These are phyloP conservation scores for Hybos culiciformis DNA, from an alignment of 2,888 invertebrate genomes.

Conservation along the genomic window DNA sequence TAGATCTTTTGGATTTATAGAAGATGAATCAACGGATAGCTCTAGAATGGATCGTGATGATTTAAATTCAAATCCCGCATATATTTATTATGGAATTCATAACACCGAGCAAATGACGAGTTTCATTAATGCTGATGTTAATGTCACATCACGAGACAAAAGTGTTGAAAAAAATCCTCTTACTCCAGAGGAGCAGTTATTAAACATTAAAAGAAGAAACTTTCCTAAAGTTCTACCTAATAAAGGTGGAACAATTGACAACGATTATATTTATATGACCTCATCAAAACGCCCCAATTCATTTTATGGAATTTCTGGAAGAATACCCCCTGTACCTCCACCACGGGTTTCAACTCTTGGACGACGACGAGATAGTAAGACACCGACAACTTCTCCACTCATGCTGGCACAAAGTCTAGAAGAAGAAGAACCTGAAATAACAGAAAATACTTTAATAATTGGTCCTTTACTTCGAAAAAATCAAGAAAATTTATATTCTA, in stretches of 20 bases:
- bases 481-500: constrained; percentile 19
- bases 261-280: not conserved
- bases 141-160: constrained; percentile 61
- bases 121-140: constrained; percentile 38
- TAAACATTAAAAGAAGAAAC: constrained; percentile 60
- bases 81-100: constrained; percentile 27
- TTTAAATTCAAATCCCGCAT: constrained; percentile 50
- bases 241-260: too few relatives aligned
- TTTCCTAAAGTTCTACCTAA: constrained; percentile 80
- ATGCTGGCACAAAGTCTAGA: constrained; percentile 37
- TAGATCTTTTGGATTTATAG: too few relatives aligned
- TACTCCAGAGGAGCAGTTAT: constrained; percentile 55
- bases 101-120: constrained; percentile 34
- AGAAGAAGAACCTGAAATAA: constrained; percentile 37
- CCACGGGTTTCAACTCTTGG: constrained; percentile 57
- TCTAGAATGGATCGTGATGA: not conserved
- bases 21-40: not conserved
- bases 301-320: constrained; percentile 21
- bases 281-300: constrained; percentile 44
- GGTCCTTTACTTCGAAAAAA: constrained; percentile 40
- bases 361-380: constrained; percentile 35
- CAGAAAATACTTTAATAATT: constrained; percentile 41
- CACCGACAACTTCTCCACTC: constrained; percentile 35
- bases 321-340: constrained; percentile 56
- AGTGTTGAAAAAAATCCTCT: constrained; percentile 31